Evolutionary conservation across 1,140 invertebrate genomes (phyloP).

Genomic region (Diprion similis): DNA sequence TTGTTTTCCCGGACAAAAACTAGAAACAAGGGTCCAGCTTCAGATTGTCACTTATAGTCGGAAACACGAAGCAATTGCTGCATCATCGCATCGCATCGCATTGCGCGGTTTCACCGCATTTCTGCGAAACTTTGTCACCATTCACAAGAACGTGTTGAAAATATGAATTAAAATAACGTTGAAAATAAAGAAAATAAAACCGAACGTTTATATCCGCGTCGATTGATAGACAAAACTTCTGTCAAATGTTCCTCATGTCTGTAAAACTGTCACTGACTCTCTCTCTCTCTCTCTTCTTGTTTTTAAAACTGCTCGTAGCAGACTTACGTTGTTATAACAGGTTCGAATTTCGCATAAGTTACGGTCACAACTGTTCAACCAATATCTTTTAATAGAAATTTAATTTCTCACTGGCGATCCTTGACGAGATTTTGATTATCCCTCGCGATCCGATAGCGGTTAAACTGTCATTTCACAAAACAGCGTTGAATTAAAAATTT

Average conservation of each 20-base stretch:
- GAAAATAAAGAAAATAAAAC: not conserved
- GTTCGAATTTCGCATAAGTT: too few species aligned
- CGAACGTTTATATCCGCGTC: not conserved
- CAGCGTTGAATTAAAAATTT: too few species aligned
- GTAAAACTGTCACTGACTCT: not conserved
- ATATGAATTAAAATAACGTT: too few species aligned
- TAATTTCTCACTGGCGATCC: too few species aligned
- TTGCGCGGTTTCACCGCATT: slow-evolving; percentile 4
- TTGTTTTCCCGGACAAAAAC: too few species aligned
- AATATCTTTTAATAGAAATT: too few species aligned
- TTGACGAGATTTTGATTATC: too few species aligned
- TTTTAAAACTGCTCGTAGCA: not conserved
- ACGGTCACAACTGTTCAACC: not conserved
- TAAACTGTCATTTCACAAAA: too few species aligned
- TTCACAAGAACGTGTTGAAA: not conserved
- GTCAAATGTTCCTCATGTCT: slow-evolving; percentile 2
- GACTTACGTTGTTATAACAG: too few species aligned
- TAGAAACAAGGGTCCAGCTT: not conserved
- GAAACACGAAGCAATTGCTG: too few species aligned
- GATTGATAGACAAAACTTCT: not conserved
- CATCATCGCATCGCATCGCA: not conserved
- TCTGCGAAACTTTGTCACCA: slow-evolving; percentile 4
- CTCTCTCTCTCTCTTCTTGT: not conserved
- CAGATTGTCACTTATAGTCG: too few species aligned
- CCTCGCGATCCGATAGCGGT: too few species aligned